Conservation (phyloP, 2,888 invertebrate genomes). For the Coelopa pilipes region DNA sequence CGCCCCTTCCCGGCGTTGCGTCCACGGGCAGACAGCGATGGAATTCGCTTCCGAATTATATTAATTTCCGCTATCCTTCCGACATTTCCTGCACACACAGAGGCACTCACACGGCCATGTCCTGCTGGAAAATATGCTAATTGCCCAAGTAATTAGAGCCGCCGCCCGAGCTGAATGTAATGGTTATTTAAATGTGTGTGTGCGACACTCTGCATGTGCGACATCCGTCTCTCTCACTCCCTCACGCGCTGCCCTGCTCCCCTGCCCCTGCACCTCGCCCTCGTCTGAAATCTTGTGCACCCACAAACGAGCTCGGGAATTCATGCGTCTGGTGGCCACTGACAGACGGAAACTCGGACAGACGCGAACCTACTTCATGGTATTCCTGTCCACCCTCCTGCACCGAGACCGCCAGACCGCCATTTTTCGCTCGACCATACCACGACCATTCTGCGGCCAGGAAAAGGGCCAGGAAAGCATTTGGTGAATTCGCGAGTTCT, state of each 20-base stretch:
- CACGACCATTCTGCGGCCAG: too few relatives aligned
- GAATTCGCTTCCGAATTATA: not conserved
- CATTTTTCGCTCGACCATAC: too few relatives aligned
- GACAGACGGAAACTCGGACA: too few relatives aligned
- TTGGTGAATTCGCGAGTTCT: too few relatives aligned
- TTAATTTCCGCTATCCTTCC: slow-evolving; percentile 18
- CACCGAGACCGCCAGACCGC: too few relatives aligned
- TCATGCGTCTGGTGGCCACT: not conserved
- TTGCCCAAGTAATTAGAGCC: slow-evolving; percentile 21
- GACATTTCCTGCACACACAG: not conserved
- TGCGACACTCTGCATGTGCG: not conserved
- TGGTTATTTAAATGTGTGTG: slow-evolving; percentile 19
- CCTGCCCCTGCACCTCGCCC: not conserved
- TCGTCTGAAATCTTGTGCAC: not conserved
- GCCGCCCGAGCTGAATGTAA: slow-evolving; percentile 20
- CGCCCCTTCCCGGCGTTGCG: not conserved
- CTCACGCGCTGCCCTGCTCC: not conserved
- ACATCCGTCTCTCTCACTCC: not conserved
- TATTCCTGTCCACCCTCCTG: too few relatives aligned
- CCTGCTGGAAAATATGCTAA: slow-evolving; percentile 7
- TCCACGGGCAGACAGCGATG: not conserved
- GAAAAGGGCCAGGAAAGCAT: too few relatives aligned
- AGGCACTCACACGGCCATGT: not conserved
- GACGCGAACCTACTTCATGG: too few relatives aligned
- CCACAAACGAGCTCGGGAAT: not conserved